phyloP scores from a whole-genome alignment of 1,140 invertebrate species.

The Lucilia sericata region DNA sequence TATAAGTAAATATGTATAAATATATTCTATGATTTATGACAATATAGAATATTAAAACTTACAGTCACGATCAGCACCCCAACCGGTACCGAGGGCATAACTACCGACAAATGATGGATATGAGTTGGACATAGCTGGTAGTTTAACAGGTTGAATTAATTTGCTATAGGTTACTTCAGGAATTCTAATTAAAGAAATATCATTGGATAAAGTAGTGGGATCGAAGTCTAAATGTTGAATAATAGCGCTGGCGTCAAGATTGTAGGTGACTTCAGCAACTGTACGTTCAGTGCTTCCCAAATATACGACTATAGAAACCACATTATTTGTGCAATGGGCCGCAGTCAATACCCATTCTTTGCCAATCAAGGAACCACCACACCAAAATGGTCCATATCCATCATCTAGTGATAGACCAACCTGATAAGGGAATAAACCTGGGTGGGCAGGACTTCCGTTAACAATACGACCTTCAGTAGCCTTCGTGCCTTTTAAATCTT shows the following conservation, averaged over 20 bases:
- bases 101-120: conserved; percentile 52
- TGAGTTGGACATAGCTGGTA: conserved; percentile 50
- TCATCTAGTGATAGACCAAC: not conserved
- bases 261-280: conserved; percentile 50
- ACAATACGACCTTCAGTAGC: not conserved
- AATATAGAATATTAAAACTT: conserved; percentile 50
- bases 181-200: conserved; percentile 70
- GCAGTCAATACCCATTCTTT: conserved; percentile 44
- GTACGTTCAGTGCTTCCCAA: conserved; percentile 49
- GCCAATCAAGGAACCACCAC: conserved; percentile 47
- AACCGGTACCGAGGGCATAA: conserved; percentile 58
- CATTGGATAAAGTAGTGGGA: conserved; percentile 65
- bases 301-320: conserved; percentile 50
- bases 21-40: too few species aligned
- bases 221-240: conserved; percentile 69
- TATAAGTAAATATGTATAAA: too few species aligned
- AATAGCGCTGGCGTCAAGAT: conserved; percentile 33
- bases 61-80: conserved; percentile 48
- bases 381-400: conserved; percentile 25
- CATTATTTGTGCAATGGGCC: conserved; percentile 39
- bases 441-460: conserved; percentile 51
- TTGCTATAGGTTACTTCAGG: conserved; percentile 51
- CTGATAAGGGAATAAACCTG: conserved; percentile 47
- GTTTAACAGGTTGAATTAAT: conserved; percentile 52
- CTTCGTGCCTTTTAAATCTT: not conserved